Conservation (phyloP, 2,113 vertebrate genomes). For the Columba livia region DNA sequence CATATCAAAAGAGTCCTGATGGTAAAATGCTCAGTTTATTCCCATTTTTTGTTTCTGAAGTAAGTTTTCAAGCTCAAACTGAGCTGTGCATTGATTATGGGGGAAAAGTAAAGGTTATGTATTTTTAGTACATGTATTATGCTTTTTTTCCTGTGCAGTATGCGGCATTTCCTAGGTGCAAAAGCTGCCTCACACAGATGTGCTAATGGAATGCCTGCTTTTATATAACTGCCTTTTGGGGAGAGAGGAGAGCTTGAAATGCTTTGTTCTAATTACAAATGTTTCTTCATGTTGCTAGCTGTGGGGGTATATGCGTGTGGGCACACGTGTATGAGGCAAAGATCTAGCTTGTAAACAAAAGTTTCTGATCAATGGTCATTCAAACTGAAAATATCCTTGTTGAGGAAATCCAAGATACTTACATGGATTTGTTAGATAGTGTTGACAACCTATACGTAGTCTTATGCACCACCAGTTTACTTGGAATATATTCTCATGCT, state of each 20-base stretch:
- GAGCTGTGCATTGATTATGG: neutral
- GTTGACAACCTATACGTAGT: neutral
- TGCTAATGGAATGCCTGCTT: neutral
- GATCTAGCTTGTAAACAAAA: neutral
- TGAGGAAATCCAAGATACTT: neutral
- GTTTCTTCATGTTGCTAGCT: neutral
- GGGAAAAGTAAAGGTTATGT: neutral
- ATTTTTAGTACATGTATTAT: neutral
- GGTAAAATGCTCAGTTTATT: neutral
- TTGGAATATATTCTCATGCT: neutral
- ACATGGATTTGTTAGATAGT: neutral
- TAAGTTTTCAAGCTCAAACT: neutral
- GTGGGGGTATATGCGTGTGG: rapidly evolving
- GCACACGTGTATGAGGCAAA: neutral
- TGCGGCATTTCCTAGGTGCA: neutral
- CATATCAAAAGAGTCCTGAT: neutral
- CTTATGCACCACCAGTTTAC: neutral
- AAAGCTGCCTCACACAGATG: neutral
- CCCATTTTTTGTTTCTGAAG: neutral
- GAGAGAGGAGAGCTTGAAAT: neutral
- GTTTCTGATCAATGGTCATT: neutral
- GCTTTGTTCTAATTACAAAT: neutral
- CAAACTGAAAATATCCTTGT: neutral
- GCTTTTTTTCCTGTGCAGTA: neutral
- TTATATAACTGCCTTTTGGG: neutral